Base-by-base conservation (phyloP, 2,797 vertebrate species). In the Siniperca obscura region DNA sequence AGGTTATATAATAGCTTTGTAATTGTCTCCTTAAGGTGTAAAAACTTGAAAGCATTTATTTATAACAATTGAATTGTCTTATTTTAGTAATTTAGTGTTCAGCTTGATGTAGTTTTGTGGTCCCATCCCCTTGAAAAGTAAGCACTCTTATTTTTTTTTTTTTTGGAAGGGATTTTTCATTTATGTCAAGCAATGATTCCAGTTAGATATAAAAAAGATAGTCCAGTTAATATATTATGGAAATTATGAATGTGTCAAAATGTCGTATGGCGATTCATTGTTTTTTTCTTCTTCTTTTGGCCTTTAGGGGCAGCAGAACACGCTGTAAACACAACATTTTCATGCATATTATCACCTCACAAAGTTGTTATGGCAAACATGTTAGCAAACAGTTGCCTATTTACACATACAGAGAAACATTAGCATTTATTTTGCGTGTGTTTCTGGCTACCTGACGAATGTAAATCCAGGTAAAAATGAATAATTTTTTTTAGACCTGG, bases 11-110 rank as follows among this genome's bases (percentile, higher is more conserved):
- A 44, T 17, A 65, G 14, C n/a, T 76, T 74, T 85, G 59, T 75
- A 83, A 81, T 80, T 78, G 42, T 75, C 34, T 71, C 73, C 50
- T 59, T 3, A 62, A 82, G 76, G 52, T 65, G 22, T 9, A 22
- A 59, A 46, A 61, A 70, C 60, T 14, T 76, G 0, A 82, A 80
- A 74, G 17, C 10, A 27, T 74, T 19, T 71, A 70, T 81, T 77
- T 57, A 38, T 71, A 74, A 72, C 66, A 59, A 16, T 21, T 82
- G 48, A 70, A 62, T 25, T 50, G 16, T 56, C 19, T 69, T 13
- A 64, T 67, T 73, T 64, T 5, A 69, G 19, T 46, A 21, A 46
- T 10, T 53, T 10, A 13, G 9, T 72, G 34, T 56, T 81, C 0
- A 9, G 56, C 60, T 78, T 21, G 5, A 65, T 78, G 6, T 36